These are phyloP conservation scores for Pelmatolapia mariae DNA, from an alignment of 2,113 vertebrate species.

Conservation along the genomic window DNA sequence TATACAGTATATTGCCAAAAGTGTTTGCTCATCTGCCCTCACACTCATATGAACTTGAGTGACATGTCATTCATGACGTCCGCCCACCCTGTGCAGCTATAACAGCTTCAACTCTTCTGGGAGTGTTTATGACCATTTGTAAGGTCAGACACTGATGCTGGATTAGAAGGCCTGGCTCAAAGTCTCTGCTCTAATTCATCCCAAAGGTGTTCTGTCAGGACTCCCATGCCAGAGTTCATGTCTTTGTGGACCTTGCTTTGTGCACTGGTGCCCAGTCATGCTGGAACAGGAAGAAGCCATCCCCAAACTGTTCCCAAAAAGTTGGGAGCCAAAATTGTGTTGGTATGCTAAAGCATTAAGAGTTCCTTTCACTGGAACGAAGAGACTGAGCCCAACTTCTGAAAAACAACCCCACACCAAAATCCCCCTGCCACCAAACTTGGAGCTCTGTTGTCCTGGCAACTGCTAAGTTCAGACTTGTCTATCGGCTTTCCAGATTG, in stretches of 20 bases:
- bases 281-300: not conserved
- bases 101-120: not conserved
- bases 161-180: not conserved
- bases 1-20: not conserved
- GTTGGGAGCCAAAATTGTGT: not conserved
- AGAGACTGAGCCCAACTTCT: not conserved
- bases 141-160: not conserved
- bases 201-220: not conserved
- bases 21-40: not conserved
- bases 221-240: not conserved
- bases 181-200: not conserved
- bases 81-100: not conserved
- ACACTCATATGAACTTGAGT: not conserved
- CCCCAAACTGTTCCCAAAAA: not conserved
- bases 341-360: not conserved
- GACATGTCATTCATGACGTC: not conserved
- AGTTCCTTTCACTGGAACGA: not conserved
- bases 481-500: not conserved
- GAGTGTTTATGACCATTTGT: not conserved
- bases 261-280: not conserved
- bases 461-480: not conserved
- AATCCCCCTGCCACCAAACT: not conserved
- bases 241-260: not conserved
- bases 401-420: accelerated
- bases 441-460: not conserved